Evolutionary conservation across 1,140 invertebrate species (phyloP).

Genomic region (Rhynchophorus ferrugineus): DNA sequence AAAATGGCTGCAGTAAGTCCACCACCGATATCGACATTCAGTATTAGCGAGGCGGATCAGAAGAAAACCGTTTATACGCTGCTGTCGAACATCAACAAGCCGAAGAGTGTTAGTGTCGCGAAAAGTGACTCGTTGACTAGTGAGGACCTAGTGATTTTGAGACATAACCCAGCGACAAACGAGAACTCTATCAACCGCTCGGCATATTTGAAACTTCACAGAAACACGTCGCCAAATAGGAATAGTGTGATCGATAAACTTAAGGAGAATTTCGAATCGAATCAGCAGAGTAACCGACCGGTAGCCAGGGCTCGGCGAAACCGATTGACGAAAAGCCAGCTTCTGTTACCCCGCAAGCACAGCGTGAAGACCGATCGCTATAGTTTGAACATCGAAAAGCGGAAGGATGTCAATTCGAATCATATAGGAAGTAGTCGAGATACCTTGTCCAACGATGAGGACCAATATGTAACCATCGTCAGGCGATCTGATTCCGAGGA

Average conservation of each 20-base stretch:
- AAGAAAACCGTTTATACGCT: constrained; percentile 16
- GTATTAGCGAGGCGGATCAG: constrained; percentile 1
- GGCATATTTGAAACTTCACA: constrained; percentile 31
- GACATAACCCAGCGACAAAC: constrained; percentile 16
- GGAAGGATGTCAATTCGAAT: constrained; percentile 28
- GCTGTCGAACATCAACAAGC: constrained; percentile 9
- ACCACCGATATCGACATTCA: neutral
- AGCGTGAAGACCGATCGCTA: neutral
- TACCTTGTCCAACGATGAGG: constrained; percentile 18
- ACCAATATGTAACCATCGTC: constrained; percentile 26
- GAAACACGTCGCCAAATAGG: constrained; percentile 19
- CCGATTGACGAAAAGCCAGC: constrained; percentile 17
- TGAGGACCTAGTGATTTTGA: constrained; percentile 25
- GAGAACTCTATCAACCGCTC: constrained; percentile 23
- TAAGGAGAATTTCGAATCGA: constrained; percentile 28
- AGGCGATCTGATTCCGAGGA: constrained; percentile 31
- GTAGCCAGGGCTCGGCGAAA: constrained; percentile 12
- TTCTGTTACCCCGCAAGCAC: constrained; percentile 9
- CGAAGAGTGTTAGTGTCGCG: neutral
- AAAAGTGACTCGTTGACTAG: constrained; percentile 4
- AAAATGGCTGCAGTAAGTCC: constrained; percentile 10
- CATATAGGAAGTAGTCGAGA: constrained; percentile 11
- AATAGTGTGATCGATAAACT: constrained; percentile 21
- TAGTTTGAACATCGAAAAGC: constrained; percentile 16
- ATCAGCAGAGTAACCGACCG: neutral